Evolutionary conservation across 64 coral and sea anemone genomes (phyloP).

Genomic region (Porites lutea): DNA sequence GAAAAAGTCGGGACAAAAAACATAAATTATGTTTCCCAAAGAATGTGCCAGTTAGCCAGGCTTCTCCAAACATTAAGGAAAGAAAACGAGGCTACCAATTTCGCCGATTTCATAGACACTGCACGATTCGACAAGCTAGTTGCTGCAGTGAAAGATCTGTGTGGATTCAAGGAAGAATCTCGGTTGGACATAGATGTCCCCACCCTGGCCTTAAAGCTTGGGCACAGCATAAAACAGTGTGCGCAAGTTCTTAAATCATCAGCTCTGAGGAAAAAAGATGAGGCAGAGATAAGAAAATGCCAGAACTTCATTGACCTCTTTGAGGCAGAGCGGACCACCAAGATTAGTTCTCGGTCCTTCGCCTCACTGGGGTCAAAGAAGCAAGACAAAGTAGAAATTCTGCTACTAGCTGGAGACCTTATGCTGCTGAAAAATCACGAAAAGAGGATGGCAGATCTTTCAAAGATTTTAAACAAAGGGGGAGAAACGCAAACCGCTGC

Average conservation of each 20-base stretch:
- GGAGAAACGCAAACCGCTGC: background rate
- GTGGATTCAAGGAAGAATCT: constrained; percentile 7
- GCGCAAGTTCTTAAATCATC: background rate
- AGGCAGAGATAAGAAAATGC: background rate
- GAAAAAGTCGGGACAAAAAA: constrained; percentile 38
- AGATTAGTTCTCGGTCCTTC: constrained; percentile 22
- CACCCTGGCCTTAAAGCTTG: constrained; percentile 14
- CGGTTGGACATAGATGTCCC: background rate
- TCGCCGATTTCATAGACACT: constrained; percentile 5
- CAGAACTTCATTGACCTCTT: constrained; percentile 42
- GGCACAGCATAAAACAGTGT: constrained; percentile 19
- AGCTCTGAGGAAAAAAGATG: constrained; percentile 1
- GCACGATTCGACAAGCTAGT: constrained; percentile 33
- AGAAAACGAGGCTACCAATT: background rate
- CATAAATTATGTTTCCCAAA: constrained; percentile 37
- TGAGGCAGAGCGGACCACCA: constrained; percentile 39
- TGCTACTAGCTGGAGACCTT: constrained; percentile 33
- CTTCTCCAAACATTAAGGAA: background rate
- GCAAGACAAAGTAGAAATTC: constrained; percentile 21
- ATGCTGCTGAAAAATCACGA: background rate
- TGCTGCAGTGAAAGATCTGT: constrained; percentile 10
- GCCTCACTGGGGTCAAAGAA: constrained; percentile 16
- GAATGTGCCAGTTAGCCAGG: constrained; percentile 33
- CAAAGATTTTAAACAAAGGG: background rate
- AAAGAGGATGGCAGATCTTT: background rate